phyloP scores from a whole-genome alignment of 2,797 vertebrate species.

The Kryptolebias ocellatus region DNA sequence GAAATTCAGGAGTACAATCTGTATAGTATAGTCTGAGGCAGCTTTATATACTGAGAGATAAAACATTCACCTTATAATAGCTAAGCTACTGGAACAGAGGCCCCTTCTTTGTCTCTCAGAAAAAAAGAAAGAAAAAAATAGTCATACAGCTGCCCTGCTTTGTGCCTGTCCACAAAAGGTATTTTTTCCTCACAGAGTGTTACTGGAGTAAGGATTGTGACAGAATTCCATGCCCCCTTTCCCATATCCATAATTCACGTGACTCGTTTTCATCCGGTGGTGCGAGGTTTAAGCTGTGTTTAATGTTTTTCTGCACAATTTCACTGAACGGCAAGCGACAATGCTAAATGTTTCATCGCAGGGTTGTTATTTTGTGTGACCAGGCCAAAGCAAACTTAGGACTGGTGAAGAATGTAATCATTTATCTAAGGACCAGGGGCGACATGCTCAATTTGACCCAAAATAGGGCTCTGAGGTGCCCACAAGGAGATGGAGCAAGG shows the following conservation, averaged over 20 bases:
- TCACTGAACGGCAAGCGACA: slow-evolving; percentile 58
- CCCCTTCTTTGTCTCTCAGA: slow-evolving; percentile 16
- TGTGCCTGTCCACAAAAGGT: slow-evolving; percentile 57
- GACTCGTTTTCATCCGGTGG: slow-evolving; percentile 45
- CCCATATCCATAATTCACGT: slow-evolving; percentile 65
- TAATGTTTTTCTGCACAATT: slow-evolving; percentile 74
- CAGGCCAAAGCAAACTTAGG: slow-evolving; percentile 78
- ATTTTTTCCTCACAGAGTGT: slow-evolving; percentile 49
- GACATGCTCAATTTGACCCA: slow-evolving; percentile 78
- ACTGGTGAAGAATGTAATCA: slow-evolving; percentile 77
- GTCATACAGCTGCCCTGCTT: slow-evolving; percentile 34
- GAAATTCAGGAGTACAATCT: slow-evolving; percentile 49
- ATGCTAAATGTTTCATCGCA: slow-evolving; percentile 73
- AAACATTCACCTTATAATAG: slow-evolving; percentile 71
- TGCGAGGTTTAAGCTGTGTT: slow-evolving; percentile 53
- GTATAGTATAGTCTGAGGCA: slow-evolving; percentile 51
- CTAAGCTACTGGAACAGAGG: slow-evolving; percentile 55
- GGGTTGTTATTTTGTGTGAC: slow-evolving; percentile 69
- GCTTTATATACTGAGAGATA: slow-evolving; percentile 56
- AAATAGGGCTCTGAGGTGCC: slow-evolving; percentile 68
- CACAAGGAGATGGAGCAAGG: slow-evolving; percentile 46
- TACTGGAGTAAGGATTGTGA: slow-evolving; percentile 49
- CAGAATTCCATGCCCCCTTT: slow-evolving; percentile 72
- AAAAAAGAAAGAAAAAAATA: slow-evolving; percentile 10
- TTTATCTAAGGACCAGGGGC: slow-evolving; percentile 78